phyloP scores from a whole-genome alignment of 2,888 invertebrate species.

The Drosophila barbarae region DNA sequence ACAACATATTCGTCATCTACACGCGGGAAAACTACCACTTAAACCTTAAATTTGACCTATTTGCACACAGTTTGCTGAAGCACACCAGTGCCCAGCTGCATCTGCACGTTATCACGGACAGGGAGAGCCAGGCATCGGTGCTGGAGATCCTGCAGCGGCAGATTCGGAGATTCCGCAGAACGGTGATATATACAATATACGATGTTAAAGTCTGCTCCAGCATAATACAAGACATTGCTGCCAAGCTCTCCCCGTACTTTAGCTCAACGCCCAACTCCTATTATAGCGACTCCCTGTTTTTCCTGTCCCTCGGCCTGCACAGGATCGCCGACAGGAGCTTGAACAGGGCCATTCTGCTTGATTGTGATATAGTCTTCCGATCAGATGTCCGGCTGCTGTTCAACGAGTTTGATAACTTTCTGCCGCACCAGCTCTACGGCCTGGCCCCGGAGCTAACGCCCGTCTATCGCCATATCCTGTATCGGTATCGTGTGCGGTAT shows the following conservation, averaged over 20 bases:
- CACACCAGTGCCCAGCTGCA: slow-evolving; percentile 80
- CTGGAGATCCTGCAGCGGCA: slow-evolving; percentile 80
- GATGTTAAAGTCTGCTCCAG: slow-evolving; percentile 83
- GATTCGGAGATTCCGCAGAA: slow-evolving; percentile 78
- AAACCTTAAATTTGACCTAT: slow-evolving; percentile 78
- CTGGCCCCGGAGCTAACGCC: slow-evolving; percentile 87
- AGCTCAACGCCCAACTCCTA: slow-evolving; percentile 85
- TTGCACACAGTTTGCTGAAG: slow-evolving; percentile 76
- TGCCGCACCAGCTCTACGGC: slow-evolving; percentile 84
- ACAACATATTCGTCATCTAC: slow-evolving; percentile 79
- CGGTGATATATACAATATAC: slow-evolving; percentile 81
- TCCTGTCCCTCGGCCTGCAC: slow-evolving; percentile 87
- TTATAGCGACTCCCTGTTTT: slow-evolving; percentile 89
- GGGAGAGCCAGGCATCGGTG: slow-evolving; percentile 82
- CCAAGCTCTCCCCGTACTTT: slow-evolving; percentile 86
- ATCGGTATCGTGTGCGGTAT: slow-evolving; percentile 84
- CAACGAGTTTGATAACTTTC: slow-evolving; percentile 85
- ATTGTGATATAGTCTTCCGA: slow-evolving; percentile 88
- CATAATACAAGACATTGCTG: slow-evolving; percentile 83
- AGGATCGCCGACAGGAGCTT: slow-evolving; percentile 84
- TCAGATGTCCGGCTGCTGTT: slow-evolving; percentile 85
- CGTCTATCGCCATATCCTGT: slow-evolving; percentile 88
- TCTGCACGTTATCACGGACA: slow-evolving; percentile 84
- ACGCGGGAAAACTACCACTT: slow-evolving; percentile 78
- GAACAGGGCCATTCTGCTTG: slow-evolving; percentile 85